phyloP scores from a whole-genome alignment of 2,797 vertebrate genomes.

The Pteropus rufus region DNA sequence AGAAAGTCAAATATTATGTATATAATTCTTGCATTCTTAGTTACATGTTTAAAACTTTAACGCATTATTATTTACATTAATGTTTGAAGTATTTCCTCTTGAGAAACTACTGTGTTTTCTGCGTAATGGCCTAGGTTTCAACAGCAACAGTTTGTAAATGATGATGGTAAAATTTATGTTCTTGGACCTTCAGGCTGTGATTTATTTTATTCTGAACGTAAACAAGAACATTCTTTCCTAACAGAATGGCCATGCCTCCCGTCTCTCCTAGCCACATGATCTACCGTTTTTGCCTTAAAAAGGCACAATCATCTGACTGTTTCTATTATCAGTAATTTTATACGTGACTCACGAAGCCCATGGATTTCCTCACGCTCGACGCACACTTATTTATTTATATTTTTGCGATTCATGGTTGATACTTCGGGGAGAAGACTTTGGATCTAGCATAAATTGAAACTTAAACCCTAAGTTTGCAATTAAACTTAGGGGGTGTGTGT shows the following conservation, averaged over 20 bases:
- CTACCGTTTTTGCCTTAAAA: background rate
- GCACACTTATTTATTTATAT: background rate
- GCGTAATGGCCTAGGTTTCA: background rate
- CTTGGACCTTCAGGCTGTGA: background rate
- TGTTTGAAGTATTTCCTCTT: conserved; percentile 15
- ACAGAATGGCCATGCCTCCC: background rate
- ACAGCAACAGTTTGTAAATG: background rate
- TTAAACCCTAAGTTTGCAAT: background rate
- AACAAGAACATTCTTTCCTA: background rate
- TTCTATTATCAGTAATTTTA: background rate
- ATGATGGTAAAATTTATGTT: background rate
- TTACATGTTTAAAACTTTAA: conserved; percentile 12
- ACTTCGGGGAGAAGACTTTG: background rate
- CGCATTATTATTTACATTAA: conserved; percentile 1
- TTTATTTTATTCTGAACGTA: conserved; percentile 20
- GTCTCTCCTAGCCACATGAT: background rate
- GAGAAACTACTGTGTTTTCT: background rate
- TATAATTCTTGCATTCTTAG: background rate
- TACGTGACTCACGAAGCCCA: background rate
- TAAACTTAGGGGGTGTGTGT: too few species aligned
- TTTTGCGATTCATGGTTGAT: background rate
- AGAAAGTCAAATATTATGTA: background rate
- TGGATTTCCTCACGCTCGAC: background rate
- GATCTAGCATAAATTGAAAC: background rate
- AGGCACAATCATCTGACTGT: background rate